Conservation (phyloP, 1,140 invertebrate species). For the Drusus annulatus region DNA sequence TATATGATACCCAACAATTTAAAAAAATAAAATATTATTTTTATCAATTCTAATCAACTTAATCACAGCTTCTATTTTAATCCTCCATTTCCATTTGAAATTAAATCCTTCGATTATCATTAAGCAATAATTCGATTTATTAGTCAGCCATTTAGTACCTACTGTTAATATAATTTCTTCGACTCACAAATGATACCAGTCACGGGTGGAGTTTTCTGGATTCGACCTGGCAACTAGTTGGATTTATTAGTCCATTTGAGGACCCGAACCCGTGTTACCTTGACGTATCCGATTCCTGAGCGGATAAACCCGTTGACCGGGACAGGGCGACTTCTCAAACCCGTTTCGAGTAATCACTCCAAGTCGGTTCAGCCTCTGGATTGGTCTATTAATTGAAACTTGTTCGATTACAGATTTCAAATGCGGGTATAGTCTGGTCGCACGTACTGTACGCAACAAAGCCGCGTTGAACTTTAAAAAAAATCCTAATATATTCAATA, state of each 20-base stretch:
- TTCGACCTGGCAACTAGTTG: neutral
- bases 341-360: conserved; percentile 45
- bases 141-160: too few species aligned
- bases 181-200: too few species aligned
- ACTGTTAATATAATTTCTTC: too few species aligned
- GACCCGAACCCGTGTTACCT: conserved; percentile 1
- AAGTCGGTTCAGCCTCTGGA: conserved; percentile 41
- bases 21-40: too few species aligned
- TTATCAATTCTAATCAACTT: too few species aligned
- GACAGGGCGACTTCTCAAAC: conserved; percentile 37
- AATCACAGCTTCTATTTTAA: too few species aligned
- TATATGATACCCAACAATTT: too few species aligned
- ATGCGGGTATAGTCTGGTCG: conserved; percentile 5
- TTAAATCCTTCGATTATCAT: too few species aligned
- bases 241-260: neutral
- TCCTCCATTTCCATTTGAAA: too few species aligned
- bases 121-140: too few species aligned
- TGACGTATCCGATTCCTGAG: conserved; percentile 9
- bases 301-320: conserved; percentile 10
- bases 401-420: conserved; percentile 48
- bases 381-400: conserved; percentile 53
- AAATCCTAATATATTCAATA: too few species aligned
- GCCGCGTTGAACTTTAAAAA: too few species aligned
- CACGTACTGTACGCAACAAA: neutral
- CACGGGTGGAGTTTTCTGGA: neutral